Evolutionary conservation across 2,797 vertebrate genomes (phyloP).

Genomic region (Spinus pinus): DNA sequence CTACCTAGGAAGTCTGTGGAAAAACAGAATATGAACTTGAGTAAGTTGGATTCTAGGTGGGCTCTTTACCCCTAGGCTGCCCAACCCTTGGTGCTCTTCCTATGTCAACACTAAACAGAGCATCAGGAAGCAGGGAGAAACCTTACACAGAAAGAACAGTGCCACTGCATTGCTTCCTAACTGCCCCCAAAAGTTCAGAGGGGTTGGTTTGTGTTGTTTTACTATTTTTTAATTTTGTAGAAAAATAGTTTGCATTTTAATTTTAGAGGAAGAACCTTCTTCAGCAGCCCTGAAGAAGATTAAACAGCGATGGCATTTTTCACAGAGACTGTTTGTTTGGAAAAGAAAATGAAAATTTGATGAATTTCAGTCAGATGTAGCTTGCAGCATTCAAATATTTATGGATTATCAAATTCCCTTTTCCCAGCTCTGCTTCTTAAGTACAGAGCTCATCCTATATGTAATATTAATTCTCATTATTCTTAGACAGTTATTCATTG

Average conservation of each 20-base stretch:
- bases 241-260: conserved; percentile 1
- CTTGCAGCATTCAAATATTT: conserved; percentile 58
- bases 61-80: rapidly evolving
- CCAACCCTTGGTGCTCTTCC: background rate
- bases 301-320: conserved; percentile 34
- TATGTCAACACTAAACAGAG: background rate
- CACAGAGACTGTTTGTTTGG: conserved; percentile 39
- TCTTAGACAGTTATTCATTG: background rate
- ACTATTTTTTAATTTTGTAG: background rate
- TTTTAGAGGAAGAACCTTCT: conserved; percentile 6
- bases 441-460: conserved; percentile 16
- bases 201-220: background rate
- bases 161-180: background rate
- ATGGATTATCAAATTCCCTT: conserved; percentile 48
- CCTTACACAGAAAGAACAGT: background rate
- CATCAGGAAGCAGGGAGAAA: background rate
- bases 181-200: background rate
- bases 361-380: conserved; percentile 47
- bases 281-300: background rate
- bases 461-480: conserved; percentile 48
- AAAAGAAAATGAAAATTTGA: conserved; percentile 61
- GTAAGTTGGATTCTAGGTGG: background rate
- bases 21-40: background rate
- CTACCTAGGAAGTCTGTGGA: background rate
- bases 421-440: conserved; percentile 31